Percentiles rank a stretch among this genome's conserved stretches.
These are phyloP conservation scores for Lepidocyrtoides sp. DNA, from an alignment of 2,888 invertebrate genomes.

Conservation along the genomic window DNA sequence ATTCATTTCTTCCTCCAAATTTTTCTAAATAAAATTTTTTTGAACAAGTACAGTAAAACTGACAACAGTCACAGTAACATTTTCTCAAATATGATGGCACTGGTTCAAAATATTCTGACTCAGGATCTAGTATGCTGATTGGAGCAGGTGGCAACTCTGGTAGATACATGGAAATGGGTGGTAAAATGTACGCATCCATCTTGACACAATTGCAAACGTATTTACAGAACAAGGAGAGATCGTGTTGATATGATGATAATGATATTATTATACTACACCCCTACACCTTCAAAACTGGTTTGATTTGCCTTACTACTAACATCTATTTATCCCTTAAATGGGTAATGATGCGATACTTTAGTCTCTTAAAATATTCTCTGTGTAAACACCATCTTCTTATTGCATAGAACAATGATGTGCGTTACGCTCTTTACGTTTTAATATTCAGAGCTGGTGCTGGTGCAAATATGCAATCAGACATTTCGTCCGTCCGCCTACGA, in stretches of 20 bases:
- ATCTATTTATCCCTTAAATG: constrained; percentile 77
- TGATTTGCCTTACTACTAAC: constrained; percentile 68
- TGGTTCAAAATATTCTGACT: constrained; percentile 73
- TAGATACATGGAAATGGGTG: constrained; percentile 72
- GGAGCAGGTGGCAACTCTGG: constrained; percentile 77
- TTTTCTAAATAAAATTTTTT: constrained; percentile 75
- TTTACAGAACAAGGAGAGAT: not conserved
- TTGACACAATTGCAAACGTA: not conserved
- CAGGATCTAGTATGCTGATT: constrained; percentile 69
- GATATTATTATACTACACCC: constrained; percentile 44
- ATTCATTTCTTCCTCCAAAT: constrained; percentile 54
- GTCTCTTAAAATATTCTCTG: constrained; percentile 56
- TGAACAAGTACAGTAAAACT: constrained; percentile 83
- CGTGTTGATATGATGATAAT: constrained; percentile 52
- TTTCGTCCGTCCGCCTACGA: constrained; percentile 64
- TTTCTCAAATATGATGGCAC: constrained; percentile 61
- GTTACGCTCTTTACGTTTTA: not conserved
- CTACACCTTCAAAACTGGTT: constrained; percentile 78
- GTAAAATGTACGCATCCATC: constrained; percentile 55
- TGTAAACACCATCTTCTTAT: constrained; percentile 11
- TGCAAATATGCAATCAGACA: not conserved
- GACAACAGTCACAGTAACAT: constrained; percentile 84
- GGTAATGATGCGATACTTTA: constrained; percentile 71
- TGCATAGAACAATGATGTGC: not conserved
- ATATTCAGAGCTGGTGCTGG: not conserved